Conservation (phyloP, 1,140 invertebrate genomes). For the Ctenoplectra terminalis region DNA sequence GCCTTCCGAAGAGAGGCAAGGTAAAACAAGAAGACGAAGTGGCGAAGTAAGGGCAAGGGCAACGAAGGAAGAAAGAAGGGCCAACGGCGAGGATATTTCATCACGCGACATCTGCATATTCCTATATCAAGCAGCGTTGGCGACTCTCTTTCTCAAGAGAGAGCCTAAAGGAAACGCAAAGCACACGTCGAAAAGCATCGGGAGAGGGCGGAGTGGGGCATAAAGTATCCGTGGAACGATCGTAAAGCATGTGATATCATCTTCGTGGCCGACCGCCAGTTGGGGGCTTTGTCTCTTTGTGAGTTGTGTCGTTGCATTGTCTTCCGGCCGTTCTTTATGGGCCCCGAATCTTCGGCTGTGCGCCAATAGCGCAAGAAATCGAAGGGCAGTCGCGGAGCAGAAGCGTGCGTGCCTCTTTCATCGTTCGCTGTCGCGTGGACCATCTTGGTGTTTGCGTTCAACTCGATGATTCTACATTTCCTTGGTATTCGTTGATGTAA, state of each 20-base stretch:
- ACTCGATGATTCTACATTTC: not conserved
- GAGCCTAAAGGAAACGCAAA: constrained; percentile 60
- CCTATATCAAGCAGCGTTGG: constrained; percentile 60
- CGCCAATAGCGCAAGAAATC: constrained; percentile 67
- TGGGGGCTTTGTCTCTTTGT: constrained; percentile 73
- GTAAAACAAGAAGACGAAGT: constrained; percentile 23
- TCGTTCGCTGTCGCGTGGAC: not conserved
- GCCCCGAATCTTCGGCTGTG: constrained; percentile 55
- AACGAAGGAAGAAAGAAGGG: constrained; percentile 34
- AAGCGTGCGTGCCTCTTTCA: constrained; percentile 1
- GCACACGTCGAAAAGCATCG: constrained; percentile 63
- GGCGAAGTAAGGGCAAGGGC: constrained; percentile 23
- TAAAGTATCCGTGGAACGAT: constrained; percentile 74
- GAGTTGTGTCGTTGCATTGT: constrained; percentile 73
- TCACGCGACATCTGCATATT: constrained; percentile 70
- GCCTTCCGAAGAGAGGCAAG: not conserved
- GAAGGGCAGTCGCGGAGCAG: constrained; percentile 38
- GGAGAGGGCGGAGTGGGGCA: constrained; percentile 61
- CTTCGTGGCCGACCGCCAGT: constrained; percentile 72
- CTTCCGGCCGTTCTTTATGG: constrained; percentile 70
- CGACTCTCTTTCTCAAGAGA: constrained; percentile 40
- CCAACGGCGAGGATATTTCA: constrained; percentile 66
- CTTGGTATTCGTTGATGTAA: not conserved
- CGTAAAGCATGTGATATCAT: constrained; percentile 78
- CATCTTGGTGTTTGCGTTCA: not conserved